A percentile compares a stretch with the other conserved stretches of the same genome.
phyloP scores from a whole-genome alignment of 2,113 vertebrate species.

The Azemiops feae region DNA sequence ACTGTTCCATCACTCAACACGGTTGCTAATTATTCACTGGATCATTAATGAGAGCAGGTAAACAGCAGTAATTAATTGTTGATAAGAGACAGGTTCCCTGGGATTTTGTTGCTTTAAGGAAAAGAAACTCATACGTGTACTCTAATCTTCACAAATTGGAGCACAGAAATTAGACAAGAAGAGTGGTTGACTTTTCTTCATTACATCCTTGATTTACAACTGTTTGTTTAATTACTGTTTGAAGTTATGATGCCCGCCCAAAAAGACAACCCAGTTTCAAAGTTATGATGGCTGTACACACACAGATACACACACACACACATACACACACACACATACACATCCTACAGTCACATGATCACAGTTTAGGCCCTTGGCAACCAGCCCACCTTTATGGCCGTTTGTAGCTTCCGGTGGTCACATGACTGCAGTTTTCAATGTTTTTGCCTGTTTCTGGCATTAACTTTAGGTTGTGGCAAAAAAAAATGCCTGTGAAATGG shows the following conservation, averaged over 20 bases:
- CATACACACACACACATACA: no score
- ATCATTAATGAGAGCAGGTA: constrained; percentile 54
- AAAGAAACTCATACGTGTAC: constrained; percentile 40
- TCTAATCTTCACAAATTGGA: constrained; percentile 52
- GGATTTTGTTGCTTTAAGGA: constrained; percentile 52
- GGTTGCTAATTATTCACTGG: constrained; percentile 40
- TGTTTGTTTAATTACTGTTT: neutral
- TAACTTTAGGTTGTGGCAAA: no score
- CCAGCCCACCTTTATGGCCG: neutral
- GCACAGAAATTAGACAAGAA: constrained; percentile 45
- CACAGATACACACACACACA: neutral
- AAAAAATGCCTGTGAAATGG: neutral
- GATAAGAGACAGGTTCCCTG: constrained; percentile 54
- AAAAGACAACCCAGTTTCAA: neutral
- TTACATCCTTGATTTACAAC: neutral
- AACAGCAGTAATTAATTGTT: constrained; percentile 62
- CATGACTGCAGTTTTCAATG: neutral
- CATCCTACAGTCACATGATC: neutral
- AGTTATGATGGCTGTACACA: neutral
- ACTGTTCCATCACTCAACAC: constrained; percentile 31
- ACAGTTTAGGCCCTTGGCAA: neutral
- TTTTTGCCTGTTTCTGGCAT: neutral
- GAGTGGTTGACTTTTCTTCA: constrained; percentile 33
- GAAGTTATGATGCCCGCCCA: neutral
- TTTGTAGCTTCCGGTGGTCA: neutral